phyloP scores from a whole-genome alignment of 2,888 invertebrate genomes.

The Cephus nigrinus region DNA sequence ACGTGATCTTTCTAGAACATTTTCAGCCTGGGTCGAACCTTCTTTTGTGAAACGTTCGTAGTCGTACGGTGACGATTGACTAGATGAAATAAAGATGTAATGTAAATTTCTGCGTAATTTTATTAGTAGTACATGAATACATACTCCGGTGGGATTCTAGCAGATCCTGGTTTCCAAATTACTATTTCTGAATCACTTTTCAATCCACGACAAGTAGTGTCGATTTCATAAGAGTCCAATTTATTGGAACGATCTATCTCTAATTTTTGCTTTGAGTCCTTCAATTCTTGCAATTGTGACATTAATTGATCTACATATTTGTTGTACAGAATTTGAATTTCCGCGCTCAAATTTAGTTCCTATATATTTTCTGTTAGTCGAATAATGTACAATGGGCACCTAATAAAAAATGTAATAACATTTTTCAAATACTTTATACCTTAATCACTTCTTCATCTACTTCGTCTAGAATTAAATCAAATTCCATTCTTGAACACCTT shows the following conservation, averaged over 20 bases:
- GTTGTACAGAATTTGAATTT: slow-evolving; percentile 46
- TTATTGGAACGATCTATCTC: slow-evolving; percentile 73
- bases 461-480: slow-evolving; percentile 79
- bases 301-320: slow-evolving; percentile 51
- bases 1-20: slow-evolving; percentile 66
- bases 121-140: background rate
- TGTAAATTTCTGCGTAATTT: background rate
- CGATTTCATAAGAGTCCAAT: slow-evolving; percentile 68
- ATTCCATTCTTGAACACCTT: slow-evolving; percentile 68
- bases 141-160: slow-evolving; percentile 69
- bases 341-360: slow-evolving; percentile 53
- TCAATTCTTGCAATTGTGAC: slow-evolving; percentile 63
- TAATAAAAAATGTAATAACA: background rate
- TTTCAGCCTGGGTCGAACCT: slow-evolving; percentile 66
- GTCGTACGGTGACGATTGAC: slow-evolving; percentile 69
- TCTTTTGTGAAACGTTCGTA: slow-evolving; percentile 69
- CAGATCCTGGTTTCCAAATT: slow-evolving; percentile 69
- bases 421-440: slow-evolving; percentile 50
- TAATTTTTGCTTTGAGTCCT: slow-evolving; percentile 68
- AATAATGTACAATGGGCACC: background rate
- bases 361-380: slow-evolving; percentile 20
- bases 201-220: slow-evolving; percentile 64
- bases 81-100: slow-evolving; percentile 32
- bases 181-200: slow-evolving; percentile 64
- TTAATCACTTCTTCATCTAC: slow-evolving; percentile 81